Percentiles rank a stretch among this genome's conserved stretches.
Evolutionary conservation across 2,113 vertebrate species (phyloP).

Genomic region (Mohoua ochrocephala): DNA sequence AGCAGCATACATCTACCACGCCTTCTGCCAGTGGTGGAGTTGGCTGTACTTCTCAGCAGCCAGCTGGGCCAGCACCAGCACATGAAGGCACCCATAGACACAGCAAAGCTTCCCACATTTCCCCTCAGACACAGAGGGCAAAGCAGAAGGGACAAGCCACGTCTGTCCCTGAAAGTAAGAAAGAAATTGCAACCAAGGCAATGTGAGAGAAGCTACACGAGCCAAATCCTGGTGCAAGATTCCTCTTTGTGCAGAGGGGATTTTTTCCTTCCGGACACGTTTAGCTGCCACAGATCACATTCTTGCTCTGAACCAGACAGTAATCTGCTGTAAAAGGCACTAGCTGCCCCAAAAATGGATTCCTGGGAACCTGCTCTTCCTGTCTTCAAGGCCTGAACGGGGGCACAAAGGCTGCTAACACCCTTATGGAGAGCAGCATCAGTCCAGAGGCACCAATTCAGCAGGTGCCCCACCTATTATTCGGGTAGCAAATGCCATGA

Average conservation of each 20-base stretch:
- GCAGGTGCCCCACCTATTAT: background rate
- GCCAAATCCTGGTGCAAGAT: background rate
- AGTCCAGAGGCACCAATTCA: background rate
- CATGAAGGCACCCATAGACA: background rate
- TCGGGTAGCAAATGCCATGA: background rate
- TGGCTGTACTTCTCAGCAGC: background rate
- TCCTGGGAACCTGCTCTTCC: background rate
- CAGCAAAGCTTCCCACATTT: background rate
- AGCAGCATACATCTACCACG: rapidly evolving
- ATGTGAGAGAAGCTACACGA: background rate
- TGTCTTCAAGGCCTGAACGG: background rate
- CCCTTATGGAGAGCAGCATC: background rate
- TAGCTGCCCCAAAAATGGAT: background rate
- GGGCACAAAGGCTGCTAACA: background rate
- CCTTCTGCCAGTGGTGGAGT: rapidly evolving
- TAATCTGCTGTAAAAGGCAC: background rate
- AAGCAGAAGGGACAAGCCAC: background rate
- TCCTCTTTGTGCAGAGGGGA: background rate
- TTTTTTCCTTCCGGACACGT: background rate
- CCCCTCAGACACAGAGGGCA: background rate
- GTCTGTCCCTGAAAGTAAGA: background rate
- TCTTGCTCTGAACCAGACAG: background rate
- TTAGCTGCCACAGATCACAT: background rate
- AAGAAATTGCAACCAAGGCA: background rate
- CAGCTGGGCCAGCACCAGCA: background rate